Conservation (phyloP, 2,797 vertebrate species). For the Margarornis squamiger region DNA sequence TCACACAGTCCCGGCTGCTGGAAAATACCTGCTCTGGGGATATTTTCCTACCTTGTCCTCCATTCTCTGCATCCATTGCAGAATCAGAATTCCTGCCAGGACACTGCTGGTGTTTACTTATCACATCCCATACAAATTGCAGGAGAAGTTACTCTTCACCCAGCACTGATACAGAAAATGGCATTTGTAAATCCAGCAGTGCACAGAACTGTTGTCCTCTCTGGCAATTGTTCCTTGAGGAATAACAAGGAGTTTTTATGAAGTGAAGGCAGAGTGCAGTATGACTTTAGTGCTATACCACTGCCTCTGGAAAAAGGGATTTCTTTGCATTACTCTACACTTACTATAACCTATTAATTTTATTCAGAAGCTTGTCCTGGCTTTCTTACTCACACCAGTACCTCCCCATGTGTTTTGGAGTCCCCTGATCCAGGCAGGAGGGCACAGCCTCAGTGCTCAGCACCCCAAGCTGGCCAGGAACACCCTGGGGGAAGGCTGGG, state of each 20-base stretch:
- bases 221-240: neutral
- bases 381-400: neutral
- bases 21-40: neutral
- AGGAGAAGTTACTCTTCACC: neutral
- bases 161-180: neutral
- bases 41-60: neutral
- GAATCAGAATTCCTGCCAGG: neutral
- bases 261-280: neutral
- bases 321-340: neutral
- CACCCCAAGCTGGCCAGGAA: neutral
- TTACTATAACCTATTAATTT: accelerated
- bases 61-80: neutral
- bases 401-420: accelerated
- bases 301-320: neutral
- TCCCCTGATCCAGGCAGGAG: neutral
- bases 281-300: neutral
- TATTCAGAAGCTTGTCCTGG: neutral
- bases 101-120: neutral
- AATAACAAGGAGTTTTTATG: neutral
- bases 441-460: neutral
- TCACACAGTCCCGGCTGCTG: neutral
- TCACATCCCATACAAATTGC: neutral
- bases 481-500: neutral
- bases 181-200: neutral
- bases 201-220: neutral